Conservation (phyloP, 2,113 vertebrate species). For the Macrotus californicus region DNA sequence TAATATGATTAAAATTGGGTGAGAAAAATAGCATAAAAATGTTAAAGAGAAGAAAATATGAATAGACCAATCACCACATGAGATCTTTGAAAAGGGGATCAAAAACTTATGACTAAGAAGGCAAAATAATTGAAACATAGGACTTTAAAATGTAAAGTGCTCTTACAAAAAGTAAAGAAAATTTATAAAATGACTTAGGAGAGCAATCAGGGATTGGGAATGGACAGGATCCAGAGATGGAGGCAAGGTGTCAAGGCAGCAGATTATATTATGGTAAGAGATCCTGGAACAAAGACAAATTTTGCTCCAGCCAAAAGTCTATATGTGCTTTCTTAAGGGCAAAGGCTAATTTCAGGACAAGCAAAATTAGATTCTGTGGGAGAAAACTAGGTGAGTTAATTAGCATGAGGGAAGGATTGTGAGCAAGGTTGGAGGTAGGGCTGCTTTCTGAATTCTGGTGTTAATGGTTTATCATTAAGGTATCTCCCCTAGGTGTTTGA, state of each 20-base stretch:
- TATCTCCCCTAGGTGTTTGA: background rate
- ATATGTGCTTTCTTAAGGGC: background rate
- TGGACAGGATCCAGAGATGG: background rate
- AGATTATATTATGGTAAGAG: background rate
- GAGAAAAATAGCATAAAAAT: background rate
- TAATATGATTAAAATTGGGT: background rate
- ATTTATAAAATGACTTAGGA: background rate
- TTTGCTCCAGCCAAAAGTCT: background rate
- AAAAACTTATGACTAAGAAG: background rate
- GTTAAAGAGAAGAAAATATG: constrained; percentile 20
- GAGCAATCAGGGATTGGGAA: background rate
- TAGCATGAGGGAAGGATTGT: background rate
- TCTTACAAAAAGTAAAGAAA: background rate
- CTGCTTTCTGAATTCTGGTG: background rate
- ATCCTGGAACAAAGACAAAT: background rate
- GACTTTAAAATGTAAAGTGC: background rate
- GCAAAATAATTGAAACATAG: background rate
- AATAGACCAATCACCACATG: background rate
- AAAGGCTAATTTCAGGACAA: background rate
- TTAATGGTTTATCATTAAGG: constrained; percentile 26
- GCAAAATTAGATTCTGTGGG: background rate
- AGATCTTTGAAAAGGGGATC: background rate
- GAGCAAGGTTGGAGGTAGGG: background rate
- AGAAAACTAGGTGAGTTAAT: background rate
- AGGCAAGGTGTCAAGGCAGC: background rate